Conservation (phyloP, 2,113 vertebrate species). For the Ceyx melanurus region DNA sequence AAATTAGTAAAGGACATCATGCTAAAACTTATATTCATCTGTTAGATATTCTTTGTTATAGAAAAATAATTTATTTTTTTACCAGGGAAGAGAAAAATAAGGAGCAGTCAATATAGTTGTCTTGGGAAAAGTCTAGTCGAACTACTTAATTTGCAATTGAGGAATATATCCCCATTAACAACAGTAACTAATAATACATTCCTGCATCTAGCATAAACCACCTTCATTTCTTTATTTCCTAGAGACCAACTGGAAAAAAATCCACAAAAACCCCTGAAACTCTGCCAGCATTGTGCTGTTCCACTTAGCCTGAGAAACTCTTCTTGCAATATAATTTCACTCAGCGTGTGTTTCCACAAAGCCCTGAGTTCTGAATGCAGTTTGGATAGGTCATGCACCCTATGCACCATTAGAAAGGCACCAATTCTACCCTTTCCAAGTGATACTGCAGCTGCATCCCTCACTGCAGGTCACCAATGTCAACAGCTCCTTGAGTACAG, state of each 20-base stretch:
- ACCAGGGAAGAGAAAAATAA: not conserved
- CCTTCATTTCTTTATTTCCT: not conserved
- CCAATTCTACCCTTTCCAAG: not conserved
- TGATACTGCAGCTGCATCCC: not conserved
- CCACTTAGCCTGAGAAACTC: not conserved
- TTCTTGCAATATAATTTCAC: not conserved
- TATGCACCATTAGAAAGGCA: not conserved
- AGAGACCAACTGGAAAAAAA: not conserved
- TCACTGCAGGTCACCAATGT: fast-evolving
- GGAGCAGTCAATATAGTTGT: not conserved
- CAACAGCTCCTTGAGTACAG: not conserved
- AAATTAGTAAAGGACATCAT: not conserved
- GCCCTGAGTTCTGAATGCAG: not conserved
- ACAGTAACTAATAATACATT: not conserved
- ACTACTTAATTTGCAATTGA: not conserved
- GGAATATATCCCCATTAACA: not conserved
- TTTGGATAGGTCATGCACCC: not conserved
- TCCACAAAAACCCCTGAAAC: not conserved
- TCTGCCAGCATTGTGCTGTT: not conserved
- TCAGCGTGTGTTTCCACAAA: not conserved
- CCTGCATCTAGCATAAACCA: not conserved
- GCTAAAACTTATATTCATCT: not conserved
- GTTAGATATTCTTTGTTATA: not conserved
- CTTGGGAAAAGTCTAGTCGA: not conserved
- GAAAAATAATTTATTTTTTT: not conserved